Base-by-base conservation (phyloP, 2,888 invertebrate species). In the Polyommatus icarus region DNA sequence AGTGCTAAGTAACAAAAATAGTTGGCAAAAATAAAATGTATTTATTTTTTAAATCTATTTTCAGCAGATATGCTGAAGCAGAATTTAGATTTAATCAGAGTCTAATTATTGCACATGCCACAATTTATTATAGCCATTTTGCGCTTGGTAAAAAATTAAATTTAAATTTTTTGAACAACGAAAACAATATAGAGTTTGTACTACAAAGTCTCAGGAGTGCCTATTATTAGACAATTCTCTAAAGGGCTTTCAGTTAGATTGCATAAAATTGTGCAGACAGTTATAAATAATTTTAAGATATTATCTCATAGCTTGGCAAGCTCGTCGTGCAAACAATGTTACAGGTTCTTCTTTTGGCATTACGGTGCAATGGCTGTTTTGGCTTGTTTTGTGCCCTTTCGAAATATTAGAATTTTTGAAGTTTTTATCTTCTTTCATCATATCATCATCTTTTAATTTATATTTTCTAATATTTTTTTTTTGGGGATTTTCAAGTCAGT, bases 251-350 rank as follows among this genome's bases (percentile, higher is more conserved):
- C 50, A 36, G 46, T 73, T 73, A 20, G 46, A 73, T 75, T 75
- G 54, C 75, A 75, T 75, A 54, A 75, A 75, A 29, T 75, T 54
- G 75, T 75, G 29, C 50, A 75, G 75, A 75, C 75, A 54, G 75
- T 54, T 24, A 72, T 77, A 73, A 73, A 73, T 77, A 72, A 77
- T 57, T 77, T 24, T n/a, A 72, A 71, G 77, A 77, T 72, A 72
- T 57, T 77, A 73, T 72, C 77, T 77, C 77, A 75, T 46, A n/a
- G 46, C 72, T 77, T 77, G 77, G 73, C 77, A 77, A 77, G 59
- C 54, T 54, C 20, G 40, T 40, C 40, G 36, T 36, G 29, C 72
- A 57, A 72, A 77, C 72, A 72, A 77, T 72, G 24, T 71, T 54
- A 20, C 57, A 46, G n/a, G 72, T 57, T 24, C 36, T 77, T 36